Evolutionary conservation across 2,797 vertebrate genomes (phyloP), one percentile per base, ranked within the genome.

Genomic region (Tenualosa ilisha): DNA sequence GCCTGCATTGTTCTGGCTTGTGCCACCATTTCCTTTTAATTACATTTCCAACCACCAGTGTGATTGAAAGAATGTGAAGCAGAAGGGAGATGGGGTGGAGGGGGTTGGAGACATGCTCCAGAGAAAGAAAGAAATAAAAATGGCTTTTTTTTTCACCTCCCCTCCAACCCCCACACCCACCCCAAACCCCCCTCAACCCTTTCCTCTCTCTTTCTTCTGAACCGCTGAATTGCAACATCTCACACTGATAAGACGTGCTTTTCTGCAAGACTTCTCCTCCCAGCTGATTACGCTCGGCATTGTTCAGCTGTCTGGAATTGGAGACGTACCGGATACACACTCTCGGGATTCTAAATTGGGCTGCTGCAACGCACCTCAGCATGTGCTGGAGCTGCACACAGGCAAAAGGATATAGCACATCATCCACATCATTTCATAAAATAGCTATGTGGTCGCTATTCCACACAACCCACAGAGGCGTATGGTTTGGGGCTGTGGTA

Each of bases 21-120:
- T 82, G 85, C 88, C 84, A 84, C 86, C 88, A 86, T 88, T 92
- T 86, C 87, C 85, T 89, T 93, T 93, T 94, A 94, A 94, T 94
- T 93, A 92, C 26, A 51, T 91, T 84, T 86, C 81, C 82, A 84
- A 81, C 86, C 89, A 92, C 63, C 63, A 84, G 87, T 88, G 92
- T 87, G 89, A 84, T 84, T 86, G 88, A 87, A 83, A 88, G 87
- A 89, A 86, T 89, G 82, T 56, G 54, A 56, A 8, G 17, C 54
- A 20, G 53, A 22, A 22, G 54, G 20, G 54, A 3, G 17, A 5
- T 4, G 54, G 54, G 1, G 51, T 1, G 54, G 54, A 22, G 54
- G 54, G 54, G 15, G 54, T 7, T 51, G 54, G 15, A 22, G 90
- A 87, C 90, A 83, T 22, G 68, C 68, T 75, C 12, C 68, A 75